Evolutionary conservation across 2,797 vertebrate genomes (phyloP), one percentile per base, ranked within the genome.

Genomic region (Chelon auratus): DNA sequence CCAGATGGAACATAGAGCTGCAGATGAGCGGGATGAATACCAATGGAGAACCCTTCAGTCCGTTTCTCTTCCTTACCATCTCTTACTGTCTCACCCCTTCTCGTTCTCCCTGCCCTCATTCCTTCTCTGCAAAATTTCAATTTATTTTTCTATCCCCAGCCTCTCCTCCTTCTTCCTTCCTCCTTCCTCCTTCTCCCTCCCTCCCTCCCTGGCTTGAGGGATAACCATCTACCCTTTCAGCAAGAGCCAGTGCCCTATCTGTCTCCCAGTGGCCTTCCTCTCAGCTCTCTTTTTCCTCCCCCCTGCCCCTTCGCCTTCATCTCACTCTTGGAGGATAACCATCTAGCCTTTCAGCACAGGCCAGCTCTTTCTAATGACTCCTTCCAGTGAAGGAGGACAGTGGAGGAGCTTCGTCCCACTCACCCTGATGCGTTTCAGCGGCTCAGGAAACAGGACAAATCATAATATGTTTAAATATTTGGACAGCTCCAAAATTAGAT

Each of bases 201-300:
- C 62, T 76, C 39, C 51, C 53, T 76, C 76, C 54, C n/a, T 64
- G 55, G 40, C 64, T 20, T n/a, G 18, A 55, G 42, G 75, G 88
- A 89, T 90, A 89, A 84, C 81, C 83, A 91, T 91, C 86, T 87
- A 87, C 80, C 82, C 89, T 89, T 90, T 92, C 86, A 80, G 76
- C 84, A 71, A 67, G 84, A 87, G 82, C 68, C 82, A 65, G 55
- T 71, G 76, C 73, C 84, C 88, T 76, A 81, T 87, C 79, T 65
- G 53, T 85, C 88, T 85, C 78, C 70, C 65, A 55, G 55, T 61
- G 79, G 75, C 77, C 68, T 74, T 62, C 53, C 75, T 62, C 69
- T 69, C 40, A 9, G 54, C 61, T 62, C 63, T 62, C 56, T 59
- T 10, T 40, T 33, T 33, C 7, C 67, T 43, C 30, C 58, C 77